These are phyloP conservation scores for Myotis lucifugus DNA, from an alignment of 2,113 vertebrate genomes.

Conservation along the genomic window DNA sequence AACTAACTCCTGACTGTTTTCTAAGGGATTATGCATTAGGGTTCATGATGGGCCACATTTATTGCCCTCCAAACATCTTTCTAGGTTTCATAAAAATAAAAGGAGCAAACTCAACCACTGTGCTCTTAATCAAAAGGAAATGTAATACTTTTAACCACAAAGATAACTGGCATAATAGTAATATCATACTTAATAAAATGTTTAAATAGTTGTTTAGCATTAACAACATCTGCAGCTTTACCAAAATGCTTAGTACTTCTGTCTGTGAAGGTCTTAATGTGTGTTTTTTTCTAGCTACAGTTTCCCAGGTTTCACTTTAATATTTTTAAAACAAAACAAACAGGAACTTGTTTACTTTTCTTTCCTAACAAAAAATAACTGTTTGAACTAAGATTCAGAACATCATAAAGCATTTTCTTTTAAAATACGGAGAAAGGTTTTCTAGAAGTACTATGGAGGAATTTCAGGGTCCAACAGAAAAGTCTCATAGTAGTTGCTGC, in stretches of 20 bases:
- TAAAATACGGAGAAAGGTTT: conserved; percentile 44
- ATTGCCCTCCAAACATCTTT: not conserved
- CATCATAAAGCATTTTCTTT: conserved; percentile 23
- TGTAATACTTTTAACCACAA: conserved; percentile 3
- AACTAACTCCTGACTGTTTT: not conserved
- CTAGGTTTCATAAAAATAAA: conserved; percentile 22
- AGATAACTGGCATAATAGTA: not conserved
- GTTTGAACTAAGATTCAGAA: not conserved
- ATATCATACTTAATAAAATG: not conserved
- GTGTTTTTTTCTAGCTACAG: not conserved
- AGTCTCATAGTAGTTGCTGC: conserved; percentile 61
- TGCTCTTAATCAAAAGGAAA: conserved; percentile 20
- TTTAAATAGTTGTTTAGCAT: not conserved
- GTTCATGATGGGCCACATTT: not conserved
- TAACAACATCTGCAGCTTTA: not conserved
- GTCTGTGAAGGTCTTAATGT: not conserved
- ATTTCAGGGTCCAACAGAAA: not conserved
- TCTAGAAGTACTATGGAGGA: not conserved
- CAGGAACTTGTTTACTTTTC: not conserved
- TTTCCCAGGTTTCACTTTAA: not conserved
- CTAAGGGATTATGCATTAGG: not conserved
- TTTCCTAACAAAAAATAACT: not conserved
- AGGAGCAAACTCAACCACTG: not conserved
- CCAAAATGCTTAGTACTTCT: not conserved
- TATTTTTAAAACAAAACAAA: conserved; percentile 49